Base-by-base conservation (phyloP, 2,113 vertebrate genomes). In the Aix galericulata region DNA sequence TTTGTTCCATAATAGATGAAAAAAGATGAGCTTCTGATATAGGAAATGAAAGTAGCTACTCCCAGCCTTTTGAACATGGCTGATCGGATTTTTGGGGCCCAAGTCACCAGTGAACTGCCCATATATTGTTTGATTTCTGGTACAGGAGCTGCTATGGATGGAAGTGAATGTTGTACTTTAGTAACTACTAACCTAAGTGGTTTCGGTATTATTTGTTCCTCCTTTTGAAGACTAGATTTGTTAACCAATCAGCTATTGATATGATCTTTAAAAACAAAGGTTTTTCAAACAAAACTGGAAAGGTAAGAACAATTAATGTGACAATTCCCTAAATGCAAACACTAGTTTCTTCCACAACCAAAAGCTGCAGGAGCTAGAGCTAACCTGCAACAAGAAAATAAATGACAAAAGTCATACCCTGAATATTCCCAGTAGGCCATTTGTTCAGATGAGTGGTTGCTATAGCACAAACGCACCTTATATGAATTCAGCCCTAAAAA, bases 361-460 rank as follows among this genome's bases (percentile, higher is more conserved):
- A 56, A 77, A 81, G 42, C 74, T 69, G 58, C 64, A 82, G 79
- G 59, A 92, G 48, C 46, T 25, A 48, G 66, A 59, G 17, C 48
- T 67, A 55, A 87, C 58, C 53, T 44, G 53, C 48, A 83, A 53
- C 42, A 87, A 40, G 60, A 84, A 90, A 88, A 94, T 55, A 82
- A 88, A 81, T 20, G 29, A 90, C 75, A 69, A 8, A 89, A 85
- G 44, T 40, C 79, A 92, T 38, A 44, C 14, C 50, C 50, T 75
- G 55, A 80, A 48, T 60, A 81, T 80, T 86, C 85, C 50, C 63
- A 26, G 82, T 76, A 69, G 71, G 80, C 62, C 62, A 64, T 78
- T 74, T 68, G 58, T 53, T 91, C 82, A 86, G 81, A 75, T 59
- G 63, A 94, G 72, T 72, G 85, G 88, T 93, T 96, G 68, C 85